Evolutionary conservation across 2,888 invertebrate species (phyloP).

Genomic region (Acheta domesticus): DNA sequence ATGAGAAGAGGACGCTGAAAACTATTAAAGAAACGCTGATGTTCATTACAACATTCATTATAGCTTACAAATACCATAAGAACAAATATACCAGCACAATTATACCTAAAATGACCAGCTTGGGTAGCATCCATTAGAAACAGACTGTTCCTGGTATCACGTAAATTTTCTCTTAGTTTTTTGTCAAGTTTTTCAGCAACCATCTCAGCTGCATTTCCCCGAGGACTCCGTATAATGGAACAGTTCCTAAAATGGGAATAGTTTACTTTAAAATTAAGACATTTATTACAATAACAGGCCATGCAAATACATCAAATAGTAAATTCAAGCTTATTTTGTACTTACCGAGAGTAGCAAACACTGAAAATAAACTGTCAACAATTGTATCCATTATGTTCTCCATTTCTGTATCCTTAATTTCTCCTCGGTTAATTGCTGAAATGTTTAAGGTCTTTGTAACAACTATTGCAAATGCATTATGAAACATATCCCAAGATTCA

Average conservation of each 20-base stretch:
- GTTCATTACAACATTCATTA: background rate
- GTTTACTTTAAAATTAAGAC: constrained; percentile 9
- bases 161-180: constrained; percentile 91
- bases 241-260: constrained; percentile 56
- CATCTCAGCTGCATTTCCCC: constrained; percentile 97
- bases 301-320: background rate
- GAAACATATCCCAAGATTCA: background rate
- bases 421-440: constrained; percentile 87
- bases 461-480: background rate
- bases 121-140: constrained; percentile 84
- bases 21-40: constrained; percentile 53
- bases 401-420: constrained; percentile 94
- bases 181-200: constrained; percentile 96
- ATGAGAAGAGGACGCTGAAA: constrained; percentile 92
- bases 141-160: constrained; percentile 94
- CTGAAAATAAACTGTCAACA: constrained; percentile 94
- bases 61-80: background rate
- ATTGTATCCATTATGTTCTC: constrained; percentile 88
- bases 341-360: constrained; percentile 92
- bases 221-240: constrained; percentile 87
- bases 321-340: constrained; percentile 48
- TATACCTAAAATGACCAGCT: constrained; percentile 57
- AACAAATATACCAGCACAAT: background rate
- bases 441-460: constrained; percentile 38
- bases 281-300: constrained; percentile 20